Conservation (phyloP, 2,888 invertebrate genomes). For the Drosophila setosimentum region DNA sequence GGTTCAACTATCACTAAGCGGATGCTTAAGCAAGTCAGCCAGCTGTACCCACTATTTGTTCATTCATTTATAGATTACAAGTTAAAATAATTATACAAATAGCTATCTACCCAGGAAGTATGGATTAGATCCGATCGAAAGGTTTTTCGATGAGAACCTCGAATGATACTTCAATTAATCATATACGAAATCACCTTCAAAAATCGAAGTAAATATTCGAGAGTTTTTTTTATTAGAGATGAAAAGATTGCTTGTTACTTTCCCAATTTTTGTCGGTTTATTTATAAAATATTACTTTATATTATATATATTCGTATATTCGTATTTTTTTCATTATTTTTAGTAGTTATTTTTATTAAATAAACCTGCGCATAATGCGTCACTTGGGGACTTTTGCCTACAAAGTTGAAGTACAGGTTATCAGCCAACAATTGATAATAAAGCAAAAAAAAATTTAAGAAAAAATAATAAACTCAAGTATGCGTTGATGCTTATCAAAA, state of each 20-base stretch:
- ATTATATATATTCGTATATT: background rate
- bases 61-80: constrained; percentile 10
- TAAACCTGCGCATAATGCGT: background rate
- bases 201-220: background rate
- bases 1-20: constrained; percentile 35
- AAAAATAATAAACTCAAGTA: background rate
- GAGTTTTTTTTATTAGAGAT: background rate
- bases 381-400: background rate
- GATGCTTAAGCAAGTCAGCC: constrained; percentile 32
- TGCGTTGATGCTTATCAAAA: constrained; percentile 39
- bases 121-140: background rate
- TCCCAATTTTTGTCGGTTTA: background rate
- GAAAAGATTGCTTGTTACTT: background rate
- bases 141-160: background rate
- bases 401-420: background rate
- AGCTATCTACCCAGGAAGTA: background rate
- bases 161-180: background rate
- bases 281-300: background rate
- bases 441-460: background rate
- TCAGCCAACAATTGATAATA: background rate
- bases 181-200: background rate
- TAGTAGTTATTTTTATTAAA: background rate
- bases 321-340: background rate
- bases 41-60: constrained; percentile 32
- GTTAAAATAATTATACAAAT: background rate